Evolutionary conservation across 2,888 invertebrate genomes (phyloP), one percentile per base, ranked within the genome.

Genomic region (Agelastica alni): DNA sequence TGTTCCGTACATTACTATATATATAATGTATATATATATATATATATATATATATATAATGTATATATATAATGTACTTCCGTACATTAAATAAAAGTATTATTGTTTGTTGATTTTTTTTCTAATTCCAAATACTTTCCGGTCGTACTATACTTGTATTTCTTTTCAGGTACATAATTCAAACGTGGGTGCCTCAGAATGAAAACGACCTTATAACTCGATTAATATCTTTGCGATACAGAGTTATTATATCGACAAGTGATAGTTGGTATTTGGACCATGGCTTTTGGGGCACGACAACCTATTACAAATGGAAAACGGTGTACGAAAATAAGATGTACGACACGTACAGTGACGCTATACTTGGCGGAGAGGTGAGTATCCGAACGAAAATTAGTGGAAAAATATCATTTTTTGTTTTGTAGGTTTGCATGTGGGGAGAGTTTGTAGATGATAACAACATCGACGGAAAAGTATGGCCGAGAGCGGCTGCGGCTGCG

Each of bases 201-300:
- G 83, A 85, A 59, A 75, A 81, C 0, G 68, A 87, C 0, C 82
- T 90, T 1, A 56, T 61, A 36, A 72, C 74, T 0, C 79, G 85
- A 30, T 79, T 93, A 0, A 69, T 90, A 1, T 71, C 79, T 0
- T 78, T 84, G 22, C 91, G 91, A 0, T 93, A 91, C 75, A 81
- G 82, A 16, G 73, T 89, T 0, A 84, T 93, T 1, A 81, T 89
- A 12, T 87, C 91, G 0, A 92, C 91, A 0, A 91, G 90, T 66
- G 86, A 93, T 73, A 83, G 88, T 9, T 92, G 91, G 91, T 93
- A 92, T 69, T 75, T 93, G 57, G 92, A 93, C 75, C 93, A 91
- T 68, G 93, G 93, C 0, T 89, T 90, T 75, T 91, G 91, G 89
- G 89, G 90, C 0, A 73, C 51, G 14, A 91, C 91, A 0, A 78